A percentile compares a stretch with the other conserved stretches of the same genome.
Conservation (phyloP, 1,140 invertebrate genomes). For the Ctenoplectra terminalis region DNA sequence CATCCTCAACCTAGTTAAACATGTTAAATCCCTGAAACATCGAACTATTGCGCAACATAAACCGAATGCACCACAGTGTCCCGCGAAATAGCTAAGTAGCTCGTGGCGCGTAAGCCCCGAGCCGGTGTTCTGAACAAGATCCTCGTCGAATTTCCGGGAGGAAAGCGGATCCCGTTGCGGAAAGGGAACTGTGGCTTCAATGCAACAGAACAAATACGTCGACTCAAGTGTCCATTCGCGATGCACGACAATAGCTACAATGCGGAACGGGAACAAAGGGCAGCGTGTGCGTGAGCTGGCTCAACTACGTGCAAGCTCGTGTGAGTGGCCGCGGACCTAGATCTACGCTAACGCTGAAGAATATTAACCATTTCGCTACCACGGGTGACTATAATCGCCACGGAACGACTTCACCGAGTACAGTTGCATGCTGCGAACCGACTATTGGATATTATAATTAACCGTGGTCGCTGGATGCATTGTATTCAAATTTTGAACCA, state of each 20-base stretch:
- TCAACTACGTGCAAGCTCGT: too few relatives aligned
- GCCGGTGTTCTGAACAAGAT: slow-evolving; percentile 14
- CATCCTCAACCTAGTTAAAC: not conserved
- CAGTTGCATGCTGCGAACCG: slow-evolving; percentile 8
- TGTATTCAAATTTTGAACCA: too few relatives aligned
- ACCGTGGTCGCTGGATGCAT: too few relatives aligned
- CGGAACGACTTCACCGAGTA: not conserved
- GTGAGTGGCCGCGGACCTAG: not conserved
- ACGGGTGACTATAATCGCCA: too few relatives aligned
- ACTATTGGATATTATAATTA: too few relatives aligned
- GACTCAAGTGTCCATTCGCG: slow-evolving; percentile 53
- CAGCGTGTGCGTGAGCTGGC: not conserved
- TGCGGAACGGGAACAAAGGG: slow-evolving; percentile 37
- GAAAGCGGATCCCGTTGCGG: slow-evolving; percentile 33
- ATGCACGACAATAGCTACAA: slow-evolving; percentile 41
- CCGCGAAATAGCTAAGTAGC: slow-evolving; percentile 9
- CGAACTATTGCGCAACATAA: not conserved
- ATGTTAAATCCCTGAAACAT: not conserved
- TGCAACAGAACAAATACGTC: slow-evolving; percentile 44
- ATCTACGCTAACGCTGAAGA: not conserved
- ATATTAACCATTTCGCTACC: slow-evolving; percentile 41
- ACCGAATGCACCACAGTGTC: not conserved
- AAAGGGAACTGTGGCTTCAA: slow-evolving; percentile 35
- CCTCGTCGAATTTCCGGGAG: slow-evolving; percentile 36
- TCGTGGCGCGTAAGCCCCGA: not conserved